Base-by-base conservation (phyloP, 2,113 vertebrate genomes). In the Sorex araneus region DNA sequence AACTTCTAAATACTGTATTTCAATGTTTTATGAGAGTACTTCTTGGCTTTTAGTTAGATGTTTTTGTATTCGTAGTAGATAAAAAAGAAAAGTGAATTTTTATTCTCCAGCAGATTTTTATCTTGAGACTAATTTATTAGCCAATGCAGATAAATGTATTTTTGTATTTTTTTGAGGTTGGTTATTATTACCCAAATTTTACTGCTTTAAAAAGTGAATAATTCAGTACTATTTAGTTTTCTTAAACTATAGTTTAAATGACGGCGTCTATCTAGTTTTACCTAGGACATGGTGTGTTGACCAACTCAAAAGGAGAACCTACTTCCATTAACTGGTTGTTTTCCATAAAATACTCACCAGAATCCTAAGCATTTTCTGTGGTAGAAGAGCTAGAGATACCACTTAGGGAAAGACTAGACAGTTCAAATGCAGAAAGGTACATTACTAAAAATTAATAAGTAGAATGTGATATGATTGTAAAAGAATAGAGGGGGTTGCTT, bases 121-220 rank as follows among this genome's bases (percentile, higher is more conserved):
- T 69, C 28, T 63, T 73, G 36, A 94, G 57, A 11, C 10, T 50
- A 81, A 57, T 30, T 54, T 32, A 90, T 78, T 87, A 75, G 13
- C 47, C 30, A 63, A 74, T 69, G 71, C 28, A 40, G 16, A 64
- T 82, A 86, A 60, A 60, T 66, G 71, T 70, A 40, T 34, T 75
- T 75, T 69, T 78, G 10, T 11, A 66, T n/a, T 81, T 90, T 92
- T 92, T 69, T 54, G 18, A 34, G 21, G 8, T 76, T 87, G 70
- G 45, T 87, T 64, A 50, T 32, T 63, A 69, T 23, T 77, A 87
- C 4, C 34, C 66, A 45, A 84, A 88, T 63, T 43, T 47, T 66
- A 1, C 47, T 11, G 28, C 36, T 82, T 81, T 86, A 47, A 25
- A 25, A 86, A 63, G 23, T 77, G 63, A 84, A 36, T 32, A 30